Base-by-base conservation (phyloP, 2,113 vertebrate species). In the Dicerorhinus sumatrensis region DNA sequence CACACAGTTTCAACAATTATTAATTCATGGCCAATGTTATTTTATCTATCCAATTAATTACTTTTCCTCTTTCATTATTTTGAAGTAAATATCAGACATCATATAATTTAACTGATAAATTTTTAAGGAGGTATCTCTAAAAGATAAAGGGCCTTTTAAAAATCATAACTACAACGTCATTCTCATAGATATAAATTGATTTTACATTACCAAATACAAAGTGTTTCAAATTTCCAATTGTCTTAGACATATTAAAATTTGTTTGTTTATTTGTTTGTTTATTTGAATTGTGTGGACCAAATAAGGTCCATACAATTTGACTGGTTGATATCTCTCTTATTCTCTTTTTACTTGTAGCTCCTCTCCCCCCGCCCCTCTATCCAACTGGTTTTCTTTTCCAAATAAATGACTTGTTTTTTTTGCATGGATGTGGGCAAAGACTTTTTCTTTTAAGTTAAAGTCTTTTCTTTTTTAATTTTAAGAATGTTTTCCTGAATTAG, bases 71-170 rank as follows among this genome's bases (percentile, higher is more conserved):
- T 81, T 77, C 83, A 33, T 63, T 87, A 92, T 94, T 94, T 79
- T 83, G 13, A 92, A 87, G 31, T 9, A 95, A 89, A 51, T 63
- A 89, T 13, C 18, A 46, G 20, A 62, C 39, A 69, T 67, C 3
- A 67, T 86, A 65, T 65, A 73, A 75, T 91, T 90, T 84, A 8
- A 77, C 65, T 94, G 13, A 62, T 77, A 85, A 58, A 39, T 88
- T 75, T 84, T 95, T 89, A 69, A 65, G 21, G 36, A 60, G 12
- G 29, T 63, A 56, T 80, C 33, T 91, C 33, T 93, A 94, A 90
- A 89, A 82, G 23, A 92, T 67, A 70, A 67, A 51, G 23, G 36
- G n/a, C 54, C 29, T 80, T 93, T 70, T 86, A 48, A 94, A 89
- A 97, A 27, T 89, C 20, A 56, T 29, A 87, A 79, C 18, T 73